Percentiles rank a stretch among this genome's conserved stretches.
These are phyloP conservation scores for Grus americana DNA, from an alignment of 2,113 vertebrate species.

Conservation along the genomic window DNA sequence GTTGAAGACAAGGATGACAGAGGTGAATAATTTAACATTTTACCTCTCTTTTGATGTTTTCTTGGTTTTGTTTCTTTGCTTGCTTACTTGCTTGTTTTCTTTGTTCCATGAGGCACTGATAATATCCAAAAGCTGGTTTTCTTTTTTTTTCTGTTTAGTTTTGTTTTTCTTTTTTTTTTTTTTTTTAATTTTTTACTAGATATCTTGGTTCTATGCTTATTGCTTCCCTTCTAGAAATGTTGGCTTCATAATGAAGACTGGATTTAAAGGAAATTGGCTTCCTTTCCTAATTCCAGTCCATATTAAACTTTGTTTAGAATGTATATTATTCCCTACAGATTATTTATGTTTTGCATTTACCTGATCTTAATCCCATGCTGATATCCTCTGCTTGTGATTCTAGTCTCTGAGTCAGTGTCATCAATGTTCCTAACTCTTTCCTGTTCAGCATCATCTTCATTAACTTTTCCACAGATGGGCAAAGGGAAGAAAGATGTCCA, in stretches of 20 bases:
- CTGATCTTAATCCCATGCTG: background rate
- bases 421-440: background rate
- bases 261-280: background rate
- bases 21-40: background rate
- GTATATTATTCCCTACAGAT: background rate
- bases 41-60: background rate
- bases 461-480: background rate
- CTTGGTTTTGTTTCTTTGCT: background rate
- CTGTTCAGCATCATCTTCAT: background rate
- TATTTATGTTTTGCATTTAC: background rate
- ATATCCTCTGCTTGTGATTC: background rate
- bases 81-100: background rate
- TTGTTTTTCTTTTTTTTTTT: too few relatives aligned
- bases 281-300: background rate
- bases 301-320: background rate
- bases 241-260: background rate
- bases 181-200: background rate
- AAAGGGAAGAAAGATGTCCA: background rate
- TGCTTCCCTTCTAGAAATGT: background rate
- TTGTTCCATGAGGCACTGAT: background rate
- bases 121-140: background rate
- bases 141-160: background rate
- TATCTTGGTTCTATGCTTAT: background rate
- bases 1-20: background rate
- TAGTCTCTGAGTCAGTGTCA: background rate